phyloP scores from a whole-genome alignment of 2,797 vertebrate species.

The Furcifer pardalis region DNA sequence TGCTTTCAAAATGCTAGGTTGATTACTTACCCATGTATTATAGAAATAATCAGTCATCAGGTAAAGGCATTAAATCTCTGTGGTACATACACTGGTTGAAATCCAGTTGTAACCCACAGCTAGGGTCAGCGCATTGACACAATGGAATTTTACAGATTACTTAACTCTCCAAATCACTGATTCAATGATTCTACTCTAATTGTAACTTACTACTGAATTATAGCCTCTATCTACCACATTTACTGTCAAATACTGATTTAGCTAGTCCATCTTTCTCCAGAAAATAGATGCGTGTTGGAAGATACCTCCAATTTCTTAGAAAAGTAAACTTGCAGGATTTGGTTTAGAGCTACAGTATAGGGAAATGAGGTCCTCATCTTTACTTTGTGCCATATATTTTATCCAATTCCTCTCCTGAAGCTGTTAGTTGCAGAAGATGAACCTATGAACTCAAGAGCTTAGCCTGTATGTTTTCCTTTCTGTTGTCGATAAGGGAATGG shows the following conservation, averaged over 20 bases:
- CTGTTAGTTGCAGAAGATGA: not conserved
- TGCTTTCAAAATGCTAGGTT: slow-evolving; percentile 35
- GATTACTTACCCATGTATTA: slow-evolving; percentile 34
- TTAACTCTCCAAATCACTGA: not conserved
- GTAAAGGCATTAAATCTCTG: slow-evolving; percentile 7
- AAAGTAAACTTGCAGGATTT: not conserved
- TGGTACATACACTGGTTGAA: not conserved
- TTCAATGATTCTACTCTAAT: not conserved
- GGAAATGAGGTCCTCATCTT: not conserved
- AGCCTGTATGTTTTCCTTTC: not conserved
- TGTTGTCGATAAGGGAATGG: not conserved
- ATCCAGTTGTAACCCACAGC: not conserved
- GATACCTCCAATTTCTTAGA: not conserved
- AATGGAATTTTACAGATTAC: not conserved
- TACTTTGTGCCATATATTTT: not conserved
- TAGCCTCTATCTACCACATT: not conserved
- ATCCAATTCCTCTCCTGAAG: not conserved
- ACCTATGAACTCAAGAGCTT: not conserved
- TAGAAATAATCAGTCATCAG: slow-evolving; percentile 26
- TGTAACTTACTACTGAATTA: not conserved
- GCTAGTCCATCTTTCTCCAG: not conserved
- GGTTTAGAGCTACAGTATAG: no score
- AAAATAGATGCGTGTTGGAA: not conserved
- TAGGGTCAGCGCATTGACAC: not conserved
- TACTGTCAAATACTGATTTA: not conserved